These are phyloP conservation scores for Orius laevigatus DNA, from an alignment of 1,140 invertebrate genomes.

Conservation along the genomic window DNA sequence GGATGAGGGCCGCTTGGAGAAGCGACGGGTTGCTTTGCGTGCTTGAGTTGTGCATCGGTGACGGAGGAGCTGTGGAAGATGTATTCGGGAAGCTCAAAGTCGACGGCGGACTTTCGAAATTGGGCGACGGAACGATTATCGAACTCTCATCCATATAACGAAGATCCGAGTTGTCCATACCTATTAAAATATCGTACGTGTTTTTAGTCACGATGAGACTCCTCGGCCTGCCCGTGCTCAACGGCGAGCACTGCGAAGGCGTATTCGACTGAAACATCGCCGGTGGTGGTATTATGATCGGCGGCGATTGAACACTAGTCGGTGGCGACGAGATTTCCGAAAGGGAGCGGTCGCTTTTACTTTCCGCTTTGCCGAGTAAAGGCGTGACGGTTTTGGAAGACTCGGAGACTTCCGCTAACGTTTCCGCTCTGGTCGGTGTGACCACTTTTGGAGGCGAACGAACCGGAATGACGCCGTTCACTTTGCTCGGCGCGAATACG, in stretches of 20 bases:
- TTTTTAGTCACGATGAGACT: slow-evolving; percentile 32
- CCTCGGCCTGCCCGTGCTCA: slow-evolving; percentile 35
- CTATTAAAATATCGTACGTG: slow-evolving; percentile 56
- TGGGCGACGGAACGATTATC: slow-evolving; percentile 57
- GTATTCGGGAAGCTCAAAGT: slow-evolving; percentile 33
- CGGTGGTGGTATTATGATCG: slow-evolving; percentile 51
- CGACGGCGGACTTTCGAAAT: slow-evolving; percentile 52
- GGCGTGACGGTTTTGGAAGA: slow-evolving; percentile 32
- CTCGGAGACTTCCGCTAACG: slow-evolving; percentile 33
- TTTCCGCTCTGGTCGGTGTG: slow-evolving; percentile 11
- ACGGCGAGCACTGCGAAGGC: slow-evolving; percentile 33
- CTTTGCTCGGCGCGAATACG: slow-evolving; percentile 25
- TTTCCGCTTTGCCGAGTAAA: slow-evolving; percentile 23
- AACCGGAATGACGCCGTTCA: slow-evolving; percentile 22
- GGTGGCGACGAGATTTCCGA: slow-evolving; percentile 26
- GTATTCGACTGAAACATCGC: slow-evolving; percentile 51
- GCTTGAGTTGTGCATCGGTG: slow-evolving; percentile 23
- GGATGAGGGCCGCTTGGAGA: slow-evolving; percentile 48
- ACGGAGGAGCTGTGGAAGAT: slow-evolving; percentile 25
- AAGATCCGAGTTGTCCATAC: slow-evolving; percentile 63
- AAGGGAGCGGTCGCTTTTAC: slow-evolving; percentile 14
- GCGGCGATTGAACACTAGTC: slow-evolving; percentile 24
- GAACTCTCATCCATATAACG: slow-evolving; percentile 83
- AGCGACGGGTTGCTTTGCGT: slow-evolving; percentile 34
- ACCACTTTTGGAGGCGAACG: slow-evolving; percentile 10